Percentiles rank a stretch among this genome's conserved stretches.
These are phyloP conservation scores for Grus americana DNA, from an alignment of 2,113 vertebrate genomes.

Conservation along the genomic window DNA sequence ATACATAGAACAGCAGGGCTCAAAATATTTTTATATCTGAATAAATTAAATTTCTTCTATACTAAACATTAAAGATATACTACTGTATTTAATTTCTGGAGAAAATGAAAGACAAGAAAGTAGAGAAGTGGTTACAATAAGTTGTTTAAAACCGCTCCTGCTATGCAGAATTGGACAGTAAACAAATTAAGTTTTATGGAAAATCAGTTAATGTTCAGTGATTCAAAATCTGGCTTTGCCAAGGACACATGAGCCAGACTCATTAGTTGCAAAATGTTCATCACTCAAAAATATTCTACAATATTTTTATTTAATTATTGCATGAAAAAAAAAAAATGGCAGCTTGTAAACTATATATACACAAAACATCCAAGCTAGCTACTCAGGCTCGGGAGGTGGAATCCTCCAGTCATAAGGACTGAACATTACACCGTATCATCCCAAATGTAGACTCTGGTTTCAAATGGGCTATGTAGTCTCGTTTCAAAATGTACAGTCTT, in stretches of 20 bases:
- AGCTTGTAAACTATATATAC: neutral
- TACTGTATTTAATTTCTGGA: neutral
- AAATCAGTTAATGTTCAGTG: neutral
- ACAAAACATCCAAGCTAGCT: neutral
- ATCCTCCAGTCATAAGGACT: neutral
- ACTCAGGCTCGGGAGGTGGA: neutral
- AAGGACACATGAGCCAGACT: neutral
- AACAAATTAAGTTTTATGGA: neutral
- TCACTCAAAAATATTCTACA: neutral
- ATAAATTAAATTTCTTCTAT: neutral
- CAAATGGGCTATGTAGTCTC: neutral
- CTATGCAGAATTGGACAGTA: neutral
- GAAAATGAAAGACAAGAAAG: neutral
- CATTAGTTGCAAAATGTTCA: neutral
- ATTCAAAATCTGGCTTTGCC: neutral
- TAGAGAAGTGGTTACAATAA: neutral
- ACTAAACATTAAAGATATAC: neutral
- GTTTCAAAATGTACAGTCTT: neutral
- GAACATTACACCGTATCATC: rapidly evolving
- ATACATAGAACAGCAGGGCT: neutral
- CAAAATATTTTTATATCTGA: neutral
- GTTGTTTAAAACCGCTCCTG: neutral
- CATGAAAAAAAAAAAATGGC: neutral
- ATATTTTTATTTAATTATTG: neutral
- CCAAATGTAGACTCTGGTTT: neutral